Evolutionary conservation across 2,888 invertebrate genomes (phyloP), one percentile per base, ranked within the genome.

Genomic region (Limenitis camilla): DNA sequence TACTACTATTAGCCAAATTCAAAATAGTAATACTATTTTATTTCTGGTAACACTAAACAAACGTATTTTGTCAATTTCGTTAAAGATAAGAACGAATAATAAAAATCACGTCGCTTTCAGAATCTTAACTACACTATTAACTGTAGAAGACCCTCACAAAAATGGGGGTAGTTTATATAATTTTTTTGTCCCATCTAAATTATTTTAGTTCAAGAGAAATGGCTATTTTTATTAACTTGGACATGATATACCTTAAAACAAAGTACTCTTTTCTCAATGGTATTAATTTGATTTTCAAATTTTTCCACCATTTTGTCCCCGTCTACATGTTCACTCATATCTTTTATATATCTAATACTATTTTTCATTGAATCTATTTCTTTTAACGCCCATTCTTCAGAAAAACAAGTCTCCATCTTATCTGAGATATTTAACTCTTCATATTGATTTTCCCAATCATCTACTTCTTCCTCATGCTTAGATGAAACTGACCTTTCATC

Each of bases 341-440:
- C 78, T 32, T 70, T 71, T 0, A 83, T 59, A 59, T 78, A 81
- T 49, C 72, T 76, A 10, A 81, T 71, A 59, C 78, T 80, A 46
- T 78, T 76, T 0, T 58, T 58, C 69, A 86, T 71, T 5, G 78
- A 78, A 40, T 80, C 74, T 51, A 84, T 79, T 68, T 83, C 81
- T 54, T 71, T 74, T 2, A 67, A 46, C 4, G 78, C 81, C 64
- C 69, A 74, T 56, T 74, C 60, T 50, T 82, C 79, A n/a, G 85
- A 82, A 56, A 84, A 86, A 62, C 84, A 84, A 0, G 76, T 73
- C 5, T 72, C 70, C 52, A 82, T 63, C 62, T 69, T 69, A 48
- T 66, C 60, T 49, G 47, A 61, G 9, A 39, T 56, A 28, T 61
- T 65, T 33, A 63, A 48, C 11, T 69, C 58, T 32, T 70, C 67